These are phyloP conservation scores for Heterochromis multidens DNA, from an alignment of 2,113 vertebrate species.

Conservation along the genomic window DNA sequence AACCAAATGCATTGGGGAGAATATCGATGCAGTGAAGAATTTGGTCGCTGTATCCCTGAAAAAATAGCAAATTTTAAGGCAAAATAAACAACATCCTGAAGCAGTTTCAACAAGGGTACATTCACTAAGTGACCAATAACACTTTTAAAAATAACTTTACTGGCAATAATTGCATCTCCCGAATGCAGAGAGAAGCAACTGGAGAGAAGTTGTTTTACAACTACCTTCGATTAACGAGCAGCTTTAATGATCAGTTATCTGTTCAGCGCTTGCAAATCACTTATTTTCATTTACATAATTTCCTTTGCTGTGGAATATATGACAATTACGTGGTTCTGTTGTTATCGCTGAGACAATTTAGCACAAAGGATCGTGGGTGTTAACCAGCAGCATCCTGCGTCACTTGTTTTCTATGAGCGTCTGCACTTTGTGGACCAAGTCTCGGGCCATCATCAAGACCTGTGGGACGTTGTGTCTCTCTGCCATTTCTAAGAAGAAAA, in stretches of 20 bases:
- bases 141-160: conserved; percentile 47
- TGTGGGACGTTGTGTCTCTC: conserved; percentile 89
- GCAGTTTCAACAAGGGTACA: conserved; percentile 63
- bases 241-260: not conserved
- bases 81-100: conserved; percentile 73
- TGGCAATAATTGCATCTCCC: conserved; percentile 50
- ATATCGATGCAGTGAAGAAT: conserved; percentile 26
- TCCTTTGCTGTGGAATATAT: not conserved
- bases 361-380: not conserved
- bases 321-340: not conserved
- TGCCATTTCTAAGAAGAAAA: conserved; percentile 85
- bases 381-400: conserved; percentile 33
- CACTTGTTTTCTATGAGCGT: conserved; percentile 98
- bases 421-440: conserved; percentile 95
- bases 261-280: not conserved
- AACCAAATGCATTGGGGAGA: not conserved
- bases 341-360: conserved; percentile 10
- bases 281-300: not conserved
- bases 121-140: conserved; percentile 67
- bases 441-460: conserved; percentile 89
- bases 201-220: conserved; percentile 34
- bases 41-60: conserved; percentile 69
- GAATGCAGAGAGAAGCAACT: conserved; percentile 51
- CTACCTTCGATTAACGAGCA: conserved; percentile 8
- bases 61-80: conserved; percentile 71